phyloP scores from a whole-genome alignment of 2,888 invertebrate genomes.

The Hypsopygia costalis region DNA sequence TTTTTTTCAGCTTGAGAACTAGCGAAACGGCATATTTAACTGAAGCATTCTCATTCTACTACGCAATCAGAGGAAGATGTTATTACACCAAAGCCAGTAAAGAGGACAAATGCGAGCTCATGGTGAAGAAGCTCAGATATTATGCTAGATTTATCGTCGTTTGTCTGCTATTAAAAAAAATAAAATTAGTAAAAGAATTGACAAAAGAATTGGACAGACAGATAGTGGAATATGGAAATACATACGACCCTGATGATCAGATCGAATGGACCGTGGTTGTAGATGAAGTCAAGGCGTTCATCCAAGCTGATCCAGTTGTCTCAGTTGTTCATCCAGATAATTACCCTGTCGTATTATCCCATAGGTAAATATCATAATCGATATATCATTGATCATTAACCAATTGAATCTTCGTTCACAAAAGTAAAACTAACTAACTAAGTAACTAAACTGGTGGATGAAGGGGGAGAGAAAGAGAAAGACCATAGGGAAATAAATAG shows the following conservation, averaged over 20 bases:
- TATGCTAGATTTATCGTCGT: conserved; percentile 98
- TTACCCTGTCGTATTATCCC: conserved; percentile 91
- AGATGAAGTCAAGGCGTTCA: conserved; percentile 96
- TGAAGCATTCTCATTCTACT: conserved; percentile 98
- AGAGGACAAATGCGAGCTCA: conserved; percentile 96
- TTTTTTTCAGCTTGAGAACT: conserved; percentile 88
- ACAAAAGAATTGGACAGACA: conserved; percentile 95
- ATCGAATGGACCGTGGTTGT: conserved; percentile 97
- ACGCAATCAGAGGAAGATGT: conserved; percentile 94
- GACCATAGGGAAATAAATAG: too few relatives aligned
- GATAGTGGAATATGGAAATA: conserved; percentile 96
- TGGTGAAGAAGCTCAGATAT: conserved; percentile 97
- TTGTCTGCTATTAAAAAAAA: conserved; percentile 94
- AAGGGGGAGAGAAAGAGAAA: too few relatives aligned
- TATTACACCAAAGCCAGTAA: conserved; percentile 97
- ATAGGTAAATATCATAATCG: too few relatives aligned
- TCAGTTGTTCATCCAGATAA: conserved; percentile 94
- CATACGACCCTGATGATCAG: conserved; percentile 98
- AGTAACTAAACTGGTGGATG: too few relatives aligned
- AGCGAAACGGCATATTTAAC: conserved; percentile 98
- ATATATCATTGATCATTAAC: too few relatives aligned
- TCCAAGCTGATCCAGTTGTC: conserved; percentile 94
- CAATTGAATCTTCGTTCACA: too few relatives aligned
- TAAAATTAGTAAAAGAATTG: conserved; percentile 95
- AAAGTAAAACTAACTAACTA: too few relatives aligned